Evolutionary conservation across 2,113 vertebrate genomes (phyloP).

Genomic region (Cynopterus brachyotis): DNA sequence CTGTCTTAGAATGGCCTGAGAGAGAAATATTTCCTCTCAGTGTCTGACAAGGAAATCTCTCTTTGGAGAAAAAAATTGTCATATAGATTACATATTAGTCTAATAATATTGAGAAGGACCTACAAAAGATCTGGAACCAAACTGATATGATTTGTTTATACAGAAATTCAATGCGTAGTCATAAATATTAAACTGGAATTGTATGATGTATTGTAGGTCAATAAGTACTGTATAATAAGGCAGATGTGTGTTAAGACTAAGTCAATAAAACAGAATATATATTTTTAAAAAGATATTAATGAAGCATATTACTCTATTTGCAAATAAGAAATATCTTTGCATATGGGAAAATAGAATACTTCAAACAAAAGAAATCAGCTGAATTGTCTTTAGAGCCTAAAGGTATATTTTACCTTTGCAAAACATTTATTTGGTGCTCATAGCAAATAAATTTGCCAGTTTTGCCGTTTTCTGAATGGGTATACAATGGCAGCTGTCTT

Average conservation of each 20-base stretch:
- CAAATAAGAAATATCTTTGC: slow-evolving; percentile 81
- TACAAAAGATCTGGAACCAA: slow-evolving; percentile 39
- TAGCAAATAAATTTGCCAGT: slow-evolving; percentile 81
- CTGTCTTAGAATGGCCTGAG: neutral
- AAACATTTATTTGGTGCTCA: slow-evolving; percentile 84
- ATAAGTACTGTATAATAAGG: slow-evolving; percentile 64
- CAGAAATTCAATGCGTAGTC: slow-evolving; percentile 45
- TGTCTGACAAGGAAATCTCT: neutral
- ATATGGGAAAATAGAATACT: slow-evolving; percentile 75
- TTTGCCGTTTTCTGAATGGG: slow-evolving; percentile 80
- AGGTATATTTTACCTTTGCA: slow-evolving; percentile 84
- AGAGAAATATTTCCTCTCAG: neutral
- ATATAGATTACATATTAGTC: neutral
- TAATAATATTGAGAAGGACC: neutral
- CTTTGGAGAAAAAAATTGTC: neutral
- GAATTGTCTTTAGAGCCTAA: slow-evolving; percentile 81
- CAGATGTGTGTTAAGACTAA: slow-evolving; percentile 70
- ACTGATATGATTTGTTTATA: slow-evolving; percentile 62
- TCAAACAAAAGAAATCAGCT: slow-evolving; percentile 80
- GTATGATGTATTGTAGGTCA: slow-evolving; percentile 59
- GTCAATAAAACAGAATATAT: slow-evolving; percentile 65
- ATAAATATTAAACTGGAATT: slow-evolving; percentile 60
- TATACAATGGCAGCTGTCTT: slow-evolving; percentile 84
- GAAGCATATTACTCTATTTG: slow-evolving; percentile 81
- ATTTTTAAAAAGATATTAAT: slow-evolving; percentile 78